Evolutionary conservation across 1,140 invertebrate genomes (phyloP), one percentile per base, ranked within the genome.

Genomic region (Aphaenogaster ashmeadi): DNA sequence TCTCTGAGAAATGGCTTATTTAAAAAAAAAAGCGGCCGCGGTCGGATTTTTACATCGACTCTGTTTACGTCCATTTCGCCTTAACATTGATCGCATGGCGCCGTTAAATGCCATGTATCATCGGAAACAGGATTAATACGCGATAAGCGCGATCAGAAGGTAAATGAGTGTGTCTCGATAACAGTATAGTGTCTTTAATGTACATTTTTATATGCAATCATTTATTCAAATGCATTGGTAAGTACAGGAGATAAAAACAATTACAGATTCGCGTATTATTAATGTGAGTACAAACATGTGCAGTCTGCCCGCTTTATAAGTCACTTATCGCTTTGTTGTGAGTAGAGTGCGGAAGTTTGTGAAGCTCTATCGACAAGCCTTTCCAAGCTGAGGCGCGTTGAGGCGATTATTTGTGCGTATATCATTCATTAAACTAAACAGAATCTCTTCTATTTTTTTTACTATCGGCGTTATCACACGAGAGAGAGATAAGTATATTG

Each of bases 1-100:
- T 44, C 36, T 84, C 36, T 86, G 74, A 86, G 60, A 86, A 86
- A 86, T 79, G 36, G 36, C 15, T 79, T 41, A 74, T 79, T 86
- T 64, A 66, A 64, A 64, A 66, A 75, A 21, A 85, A 84, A 79
- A 41, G 18, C 44, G 33, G 9, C 11, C 54, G 33, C 18, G n/a
- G 41, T 50, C 54, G 56, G 27, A 86, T 79, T 86, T 74, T 79
- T 56, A 66, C 21, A 50, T 44, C 2, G 15, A 50, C 15, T 44
- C 5, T 86, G 62, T 86, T 86, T 86, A 77, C 21, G 47, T 84
- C 81, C 54, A 38, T 56, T 86, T 66, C 18, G 47, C 11, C 9
- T 18, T 86, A 79, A 74, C 44, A 58, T 50, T 78, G 72, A 38
- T 11, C 13, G 44, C 9, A 44, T 15, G 56, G 5, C 27, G 27